Conservation (phyloP, 2,888 invertebrate species). For the Folsomia candida region DNA sequence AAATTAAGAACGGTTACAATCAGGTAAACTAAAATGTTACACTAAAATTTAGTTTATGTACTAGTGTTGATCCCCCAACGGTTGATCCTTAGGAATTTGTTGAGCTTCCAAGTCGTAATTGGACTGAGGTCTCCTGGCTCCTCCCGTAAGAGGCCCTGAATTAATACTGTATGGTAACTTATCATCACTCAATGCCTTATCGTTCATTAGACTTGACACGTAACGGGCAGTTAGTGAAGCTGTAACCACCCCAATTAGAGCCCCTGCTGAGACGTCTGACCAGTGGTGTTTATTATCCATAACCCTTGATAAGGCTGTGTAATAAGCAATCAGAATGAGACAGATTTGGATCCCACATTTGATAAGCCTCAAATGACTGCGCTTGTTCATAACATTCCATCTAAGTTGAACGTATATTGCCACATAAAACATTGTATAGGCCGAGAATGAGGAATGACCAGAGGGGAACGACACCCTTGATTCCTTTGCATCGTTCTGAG, state of each 20-base stretch:
- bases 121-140: constrained; percentile 13
- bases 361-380: constrained; percentile 75
- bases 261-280: constrained; percentile 61
- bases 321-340: constrained; percentile 76
- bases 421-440: constrained; percentile 53
- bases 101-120: constrained; percentile 39
- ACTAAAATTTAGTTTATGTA: not conserved
- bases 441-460: constrained; percentile 86
- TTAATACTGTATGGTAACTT: constrained; percentile 7
- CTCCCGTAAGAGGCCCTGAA: not conserved
- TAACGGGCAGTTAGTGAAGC: constrained; percentile 51
- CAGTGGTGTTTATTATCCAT: constrained; percentile 83
- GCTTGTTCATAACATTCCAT: constrained; percentile 33
- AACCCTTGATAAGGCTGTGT: constrained; percentile 83
- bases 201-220: constrained; percentile 28
- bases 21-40: not conserved
- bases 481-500: constrained; percentile 42
- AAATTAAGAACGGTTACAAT: not conserved
- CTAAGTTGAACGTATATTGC: constrained; percentile 49
- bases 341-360: constrained; percentile 81
- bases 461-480: constrained; percentile 79
- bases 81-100: constrained; percentile 38
- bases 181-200: constrained; percentile 3
- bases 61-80: not conserved
- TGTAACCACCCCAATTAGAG: constrained; percentile 54